Evolutionary conservation across 2,888 invertebrate genomes (phyloP), one percentile per base, ranked within the genome.

Genomic region (Hydrotaea diabolus): DNA sequence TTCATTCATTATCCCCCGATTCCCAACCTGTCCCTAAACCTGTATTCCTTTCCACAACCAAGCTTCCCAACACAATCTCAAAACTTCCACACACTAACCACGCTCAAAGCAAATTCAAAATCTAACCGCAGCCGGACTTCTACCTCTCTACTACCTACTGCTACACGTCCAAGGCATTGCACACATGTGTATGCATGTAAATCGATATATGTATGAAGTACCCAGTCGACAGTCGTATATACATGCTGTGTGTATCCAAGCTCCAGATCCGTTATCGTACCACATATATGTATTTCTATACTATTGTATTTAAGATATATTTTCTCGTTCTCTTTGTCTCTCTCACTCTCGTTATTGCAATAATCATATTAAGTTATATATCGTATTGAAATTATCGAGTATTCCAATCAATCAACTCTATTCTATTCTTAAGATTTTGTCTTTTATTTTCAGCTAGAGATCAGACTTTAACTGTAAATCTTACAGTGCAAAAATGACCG

Each of bases 81-180:
- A 69, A 76, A 77, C 80, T n/a, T n/a, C 53, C 62, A 49, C 57
- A 73, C 81, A 85, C 85, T 82, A 85, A 82, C 85, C 77, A 66
- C 31, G 78, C 39, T 77, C 49, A 77, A 23, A 69, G 31, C 59
- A 59, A 64, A 75, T 69, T 39, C 71, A 31, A 77, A 76, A 73
- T 15, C 59, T 69, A 43, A 46, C 69, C 73, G 62, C 53, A 43
- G 71, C 49, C 83, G 75, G 55, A 77, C 57, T 39, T 72, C 62
- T 49, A 77, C 62, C 79, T 53, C n/a, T 17, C 72, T n/a, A 71
- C 75, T 21, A 72, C 21, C 26, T 46, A 74, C 39, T 11, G 9
- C 39, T 11, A 31, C 43, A 43, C 3, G 13, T 8, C 62, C 1
- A 57, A 17, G 64, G 62, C 75, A 79, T 43, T 77, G 49, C 71